A percentile compares a stretch with the other conserved stretches of the same genome.
Evolutionary conservation across 2,113 vertebrate genomes (phyloP).

Genomic region (Nestor notabilis): DNA sequence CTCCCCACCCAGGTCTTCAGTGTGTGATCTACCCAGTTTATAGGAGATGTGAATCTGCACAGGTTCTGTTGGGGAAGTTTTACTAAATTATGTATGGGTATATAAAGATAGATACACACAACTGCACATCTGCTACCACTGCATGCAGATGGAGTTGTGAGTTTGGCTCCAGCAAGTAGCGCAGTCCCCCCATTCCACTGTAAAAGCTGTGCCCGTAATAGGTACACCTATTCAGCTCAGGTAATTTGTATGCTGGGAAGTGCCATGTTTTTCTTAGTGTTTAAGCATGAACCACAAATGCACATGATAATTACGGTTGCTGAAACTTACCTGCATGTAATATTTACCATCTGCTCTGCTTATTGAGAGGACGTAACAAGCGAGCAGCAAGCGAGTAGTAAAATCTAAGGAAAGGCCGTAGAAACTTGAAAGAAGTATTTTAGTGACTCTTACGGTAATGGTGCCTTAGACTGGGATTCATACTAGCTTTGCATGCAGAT

Average conservation of each 20-base stretch:
- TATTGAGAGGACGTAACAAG: background rate
- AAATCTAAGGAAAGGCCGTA: background rate
- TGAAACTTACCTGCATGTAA: background rate
- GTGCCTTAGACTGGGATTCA: background rate
- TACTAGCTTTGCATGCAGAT: background rate
- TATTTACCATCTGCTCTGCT: background rate
- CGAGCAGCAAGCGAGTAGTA: background rate
- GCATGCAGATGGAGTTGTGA: background rate
- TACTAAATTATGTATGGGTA: background rate
- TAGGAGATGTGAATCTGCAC: background rate
- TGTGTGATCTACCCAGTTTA: background rate
- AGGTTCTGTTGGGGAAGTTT: background rate
- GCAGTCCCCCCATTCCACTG: background rate
- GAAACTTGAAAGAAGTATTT: background rate
- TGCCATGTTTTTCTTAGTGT: background rate
- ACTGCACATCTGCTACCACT: background rate
- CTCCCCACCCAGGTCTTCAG: background rate
- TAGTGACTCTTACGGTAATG: background rate
- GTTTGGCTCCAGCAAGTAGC: background rate
- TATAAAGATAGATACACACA: background rate
- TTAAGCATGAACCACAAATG: background rate
- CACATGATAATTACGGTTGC: background rate
- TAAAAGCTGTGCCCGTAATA: background rate
- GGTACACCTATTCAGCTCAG: background rate
- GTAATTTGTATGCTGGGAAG: background rate